phyloP scores from a whole-genome alignment of 2,113 vertebrate genomes.

The Burhinus bistriatus region DNA sequence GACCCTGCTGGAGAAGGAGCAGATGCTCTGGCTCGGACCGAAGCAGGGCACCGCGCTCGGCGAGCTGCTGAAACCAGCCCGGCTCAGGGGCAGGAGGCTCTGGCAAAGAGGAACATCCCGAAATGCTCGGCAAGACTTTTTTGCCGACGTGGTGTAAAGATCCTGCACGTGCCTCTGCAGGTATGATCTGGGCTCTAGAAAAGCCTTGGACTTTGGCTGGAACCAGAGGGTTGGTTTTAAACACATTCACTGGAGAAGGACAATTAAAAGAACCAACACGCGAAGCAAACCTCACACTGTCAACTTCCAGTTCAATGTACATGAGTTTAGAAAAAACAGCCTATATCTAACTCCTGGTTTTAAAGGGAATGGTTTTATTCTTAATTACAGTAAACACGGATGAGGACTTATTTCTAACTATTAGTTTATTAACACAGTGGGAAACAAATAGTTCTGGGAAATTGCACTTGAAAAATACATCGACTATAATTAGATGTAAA shows the following conservation, averaged over 20 bases:
- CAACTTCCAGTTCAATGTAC: constrained; percentile 25
- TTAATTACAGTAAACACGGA: constrained; percentile 62
- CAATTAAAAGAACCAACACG: background rate
- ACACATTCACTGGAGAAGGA: background rate
- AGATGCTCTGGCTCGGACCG: background rate
- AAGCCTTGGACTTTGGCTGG: background rate
- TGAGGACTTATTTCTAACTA: constrained; percentile 55
- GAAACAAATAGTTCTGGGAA: constrained; percentile 47
- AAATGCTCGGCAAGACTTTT: background rate
- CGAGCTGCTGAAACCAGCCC: background rate
- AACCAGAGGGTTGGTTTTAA: constrained; percentile 5
- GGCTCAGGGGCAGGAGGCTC: background rate
- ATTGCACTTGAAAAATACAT: constrained; percentile 52
- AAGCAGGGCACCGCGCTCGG: background rate
- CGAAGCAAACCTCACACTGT: background rate
- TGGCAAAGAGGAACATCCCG: background rate
- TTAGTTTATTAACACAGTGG: constrained; percentile 59
- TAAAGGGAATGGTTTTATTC: constrained; percentile 45
- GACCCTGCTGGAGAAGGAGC: background rate
- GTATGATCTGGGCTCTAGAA: background rate
- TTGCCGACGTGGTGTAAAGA: background rate
- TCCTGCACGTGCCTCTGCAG: background rate
- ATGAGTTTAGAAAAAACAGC: constrained; percentile 41
- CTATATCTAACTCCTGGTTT: constrained; percentile 43
- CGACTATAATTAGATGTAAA: constrained; percentile 53